Base-by-base conservation (phyloP, 2,888 invertebrate species). In the Drosophila anomalata region DNA sequence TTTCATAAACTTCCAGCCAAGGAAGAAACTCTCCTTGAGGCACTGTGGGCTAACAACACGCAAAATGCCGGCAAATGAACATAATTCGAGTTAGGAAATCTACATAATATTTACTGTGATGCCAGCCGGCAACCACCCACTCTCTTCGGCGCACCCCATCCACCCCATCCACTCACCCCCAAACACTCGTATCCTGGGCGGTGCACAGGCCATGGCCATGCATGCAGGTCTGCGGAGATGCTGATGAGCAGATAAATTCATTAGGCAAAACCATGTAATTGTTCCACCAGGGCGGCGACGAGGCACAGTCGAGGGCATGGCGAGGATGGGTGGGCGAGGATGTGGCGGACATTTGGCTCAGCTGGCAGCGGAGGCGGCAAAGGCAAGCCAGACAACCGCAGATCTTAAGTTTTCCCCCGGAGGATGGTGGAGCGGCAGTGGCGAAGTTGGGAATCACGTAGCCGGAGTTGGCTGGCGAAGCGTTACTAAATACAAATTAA, bases 181-280 rank as follows among this genome's bases (percentile, higher is more conserved):
- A 54, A 42, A 48, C 17, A 56, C 26, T 44, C 24, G 56, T 20
- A 46, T 55, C 59, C 54, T 11, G 31, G 54, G 71, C 52, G 66
- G 69, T 56, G 57, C 55, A 61, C 57, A 57, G 47, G 41, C 66
- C 55, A 60, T 53, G 56, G 44, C 68, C 56, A 71, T 53, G 71
- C 70, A 57, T 66, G 77, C 75, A 74, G 60, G 75, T 68, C 71
- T 70, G 75, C 66, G 58, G 76, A 77, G 89, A 77, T 86, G 80
- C 90, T 90, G 89, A 90, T 89, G 90, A 90, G 88, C 87, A 91
- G 89, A 91, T 91, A 91, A 91, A 91, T 91, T 91, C 90, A 91
- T 91, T 91, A 91, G 89, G 87, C 90, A 89, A 90, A 90, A 90
- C 87, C 90, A 89, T 90, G 89, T 91, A 90, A 90, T 90, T 91